Evolutionary conservation across 2,888 invertebrate species (phyloP).

Genomic region (Apoderus coryli): DNA sequence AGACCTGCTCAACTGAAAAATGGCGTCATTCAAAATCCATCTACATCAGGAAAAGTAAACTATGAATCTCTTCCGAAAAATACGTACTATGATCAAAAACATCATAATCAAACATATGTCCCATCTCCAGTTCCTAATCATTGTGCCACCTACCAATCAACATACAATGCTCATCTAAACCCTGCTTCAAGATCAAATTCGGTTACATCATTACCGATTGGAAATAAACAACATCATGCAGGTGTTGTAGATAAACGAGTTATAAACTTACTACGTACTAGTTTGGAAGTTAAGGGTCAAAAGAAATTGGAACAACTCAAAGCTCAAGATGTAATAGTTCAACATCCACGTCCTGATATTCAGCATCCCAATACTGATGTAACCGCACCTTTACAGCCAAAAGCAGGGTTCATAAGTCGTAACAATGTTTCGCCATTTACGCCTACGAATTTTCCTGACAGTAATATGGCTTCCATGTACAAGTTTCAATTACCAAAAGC

Average conservation of each 20-base stretch:
- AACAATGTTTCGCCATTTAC: constrained; percentile 42
- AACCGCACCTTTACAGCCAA: constrained; percentile 32
- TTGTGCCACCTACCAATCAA: constrained; percentile 23
- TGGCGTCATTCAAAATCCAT: no score
- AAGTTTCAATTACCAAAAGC: constrained; percentile 56
- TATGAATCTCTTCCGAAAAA: constrained; percentile 21
- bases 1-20: constrained; percentile 9
- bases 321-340: constrained; percentile 20
- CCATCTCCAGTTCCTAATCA: constrained; percentile 26
- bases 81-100: constrained; percentile 19
- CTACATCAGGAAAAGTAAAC: no score
- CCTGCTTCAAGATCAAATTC: constrained; percentile 22
- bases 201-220: constrained; percentile 19
- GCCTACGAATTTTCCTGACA: constrained; percentile 37
- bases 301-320: constrained; percentile 34
- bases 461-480: constrained; percentile 36
- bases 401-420: constrained; percentile 34
- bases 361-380: constrained; percentile 32
- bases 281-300: constrained; percentile 49
- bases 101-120: constrained; percentile 28
- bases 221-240: constrained; percentile 25
- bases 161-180: constrained; percentile 19
- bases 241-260: constrained; percentile 54
- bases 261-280: constrained; percentile 54
- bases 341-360: constrained; percentile 24